phyloP scores from a whole-genome alignment of 2,888 invertebrate genomes.

The Ypsolopha scabrella region DNA sequence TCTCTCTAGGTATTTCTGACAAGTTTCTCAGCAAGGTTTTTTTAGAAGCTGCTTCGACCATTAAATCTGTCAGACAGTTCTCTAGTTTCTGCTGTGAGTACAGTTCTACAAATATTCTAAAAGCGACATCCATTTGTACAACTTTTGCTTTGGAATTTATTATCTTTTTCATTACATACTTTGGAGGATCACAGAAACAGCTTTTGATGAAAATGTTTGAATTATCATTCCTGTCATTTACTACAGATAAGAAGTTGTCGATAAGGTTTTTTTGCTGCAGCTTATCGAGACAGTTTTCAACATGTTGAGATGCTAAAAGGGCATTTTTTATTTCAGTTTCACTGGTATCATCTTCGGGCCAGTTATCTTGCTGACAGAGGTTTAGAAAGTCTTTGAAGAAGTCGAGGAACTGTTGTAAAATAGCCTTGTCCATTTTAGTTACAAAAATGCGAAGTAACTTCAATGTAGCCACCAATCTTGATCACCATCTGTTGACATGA shows the following conservation, averaged over 20 bases:
- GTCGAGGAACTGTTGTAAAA: constrained; percentile 55
- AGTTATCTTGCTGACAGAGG: constrained; percentile 56
- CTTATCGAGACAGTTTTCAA: constrained; percentile 63
- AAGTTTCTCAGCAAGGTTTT: constrained; percentile 37
- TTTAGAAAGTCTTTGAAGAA: constrained; percentile 65
- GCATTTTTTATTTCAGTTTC: constrained; percentile 59
- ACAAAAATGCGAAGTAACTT: constrained; percentile 37
- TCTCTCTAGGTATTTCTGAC: constrained; percentile 28
- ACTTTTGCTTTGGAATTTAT: constrained; percentile 37
- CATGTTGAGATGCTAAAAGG: constrained; percentile 62
- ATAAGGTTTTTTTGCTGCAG: constrained; percentile 49
- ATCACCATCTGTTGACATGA: constrained; percentile 58
- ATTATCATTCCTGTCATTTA: constrained; percentile 25
- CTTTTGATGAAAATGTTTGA: constrained; percentile 26
- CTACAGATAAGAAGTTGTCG: constrained; percentile 41
- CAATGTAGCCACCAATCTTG: constrained; percentile 32
- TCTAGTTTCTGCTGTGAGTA: constrained; percentile 41
- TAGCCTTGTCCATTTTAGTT: constrained; percentile 38
- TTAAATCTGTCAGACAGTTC: constrained; percentile 35
- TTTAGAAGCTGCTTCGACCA: constrained; percentile 50
- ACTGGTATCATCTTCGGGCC: constrained; percentile 48
- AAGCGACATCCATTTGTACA: constrained; percentile 31
- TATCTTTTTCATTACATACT: constrained; percentile 45
- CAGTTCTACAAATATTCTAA: constrained; percentile 37
- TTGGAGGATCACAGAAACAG: constrained; percentile 44